These are phyloP conservation scores for Glomeris maerens DNA, from an alignment of 1,140 invertebrate species.

Conservation along the genomic window DNA sequence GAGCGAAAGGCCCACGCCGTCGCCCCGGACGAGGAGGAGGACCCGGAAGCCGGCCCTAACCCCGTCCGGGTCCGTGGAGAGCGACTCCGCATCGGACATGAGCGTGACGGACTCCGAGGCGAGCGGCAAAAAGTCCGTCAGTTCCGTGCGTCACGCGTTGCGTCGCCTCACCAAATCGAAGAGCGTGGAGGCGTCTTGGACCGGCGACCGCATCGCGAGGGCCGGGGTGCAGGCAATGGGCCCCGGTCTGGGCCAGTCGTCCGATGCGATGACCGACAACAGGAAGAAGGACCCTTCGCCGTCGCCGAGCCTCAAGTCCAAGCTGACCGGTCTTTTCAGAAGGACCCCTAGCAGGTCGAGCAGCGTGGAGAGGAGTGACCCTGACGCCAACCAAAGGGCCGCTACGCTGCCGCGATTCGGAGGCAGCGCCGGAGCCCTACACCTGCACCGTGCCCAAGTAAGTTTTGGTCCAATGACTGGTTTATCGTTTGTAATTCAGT, in stretches of 20 bases:
- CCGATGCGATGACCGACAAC: background rate
- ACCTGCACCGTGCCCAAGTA: no score
- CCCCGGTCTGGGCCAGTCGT: background rate
- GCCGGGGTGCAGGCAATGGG: conserved; percentile 22
- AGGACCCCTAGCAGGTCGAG: conserved; percentile 1
- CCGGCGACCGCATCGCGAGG: conserved; percentile 21
- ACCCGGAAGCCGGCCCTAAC: conserved; percentile 29
- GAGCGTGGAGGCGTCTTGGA: conserved; percentile 45
- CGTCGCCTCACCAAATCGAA: conserved; percentile 70
- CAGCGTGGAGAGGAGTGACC: conserved; percentile 2
- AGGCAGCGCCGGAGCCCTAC: no score
- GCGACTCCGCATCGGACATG: conserved; percentile 67
- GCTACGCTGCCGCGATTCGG: no score
- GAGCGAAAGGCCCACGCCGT: conserved; percentile 28
- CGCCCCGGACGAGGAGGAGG: background rate
- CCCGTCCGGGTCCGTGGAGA: conserved; percentile 10
- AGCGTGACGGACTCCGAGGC: conserved; percentile 53
- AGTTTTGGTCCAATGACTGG: no score
- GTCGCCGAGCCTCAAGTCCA: no score
- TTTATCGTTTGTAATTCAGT: no score
- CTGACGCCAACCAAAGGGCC: background rate
- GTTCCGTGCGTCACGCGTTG: conserved; percentile 65
- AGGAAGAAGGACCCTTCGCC: conserved; percentile 2
- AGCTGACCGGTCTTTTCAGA: conserved; percentile 7
- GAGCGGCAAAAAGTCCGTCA: conserved; percentile 57